Evolutionary conservation across 2,113 vertebrate genomes (phyloP), one percentile per base, ranked within the genome.

Genomic region (Panurus biarmicus): DNA sequence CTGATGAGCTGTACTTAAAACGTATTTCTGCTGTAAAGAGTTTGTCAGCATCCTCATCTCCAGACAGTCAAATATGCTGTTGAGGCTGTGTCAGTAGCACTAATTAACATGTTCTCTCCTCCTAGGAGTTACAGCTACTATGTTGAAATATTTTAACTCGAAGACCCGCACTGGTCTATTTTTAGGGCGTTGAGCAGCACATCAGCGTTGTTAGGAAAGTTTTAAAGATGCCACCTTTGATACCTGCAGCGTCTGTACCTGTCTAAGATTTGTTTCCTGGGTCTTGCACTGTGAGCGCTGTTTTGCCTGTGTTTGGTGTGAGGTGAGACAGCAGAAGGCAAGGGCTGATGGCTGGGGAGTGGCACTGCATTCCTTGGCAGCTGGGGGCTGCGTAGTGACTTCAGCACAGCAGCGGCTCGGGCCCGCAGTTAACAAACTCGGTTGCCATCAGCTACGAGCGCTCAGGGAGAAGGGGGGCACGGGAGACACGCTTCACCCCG

Each of bases 281-380:
- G 44, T 40, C 36, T 73, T 24, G 14, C 24, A 3, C 42, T 54
- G 25, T n/a, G 25, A 75, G 17, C 10, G 33, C 6, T 1, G 0
- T 21, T 57, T 53, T 53, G 20, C 50, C 28, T n/a, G 23, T 23
- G 38, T 69, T 36, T 57, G 31, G 7, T 67, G 33, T 25, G 53
- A 50, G 15, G 23, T 10, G 31, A n/a, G 18, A 11, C 0, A 0
- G 20, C 38, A 28, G 2, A 1, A 45, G 11, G 12, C 1, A 0
- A 36, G 33, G 38, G 14, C 56, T 21, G 47, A 18, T 70, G 0
- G 0, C 5, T 4, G 7, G 12, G 17, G 7, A 44, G n/a, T 1
- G 0, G 5, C 2, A 2, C 50, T 50, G 38, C 2, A 1, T 38
- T 20, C 13, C 23, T 12, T 3, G 33, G 12, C 13, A 40, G 22